Percentiles rank a stretch among this genome's conserved stretches.
These are phyloP conservation scores for Podarcis muralis DNA, from an alignment of 2,113 vertebrate genomes.

Conservation along the genomic window DNA sequence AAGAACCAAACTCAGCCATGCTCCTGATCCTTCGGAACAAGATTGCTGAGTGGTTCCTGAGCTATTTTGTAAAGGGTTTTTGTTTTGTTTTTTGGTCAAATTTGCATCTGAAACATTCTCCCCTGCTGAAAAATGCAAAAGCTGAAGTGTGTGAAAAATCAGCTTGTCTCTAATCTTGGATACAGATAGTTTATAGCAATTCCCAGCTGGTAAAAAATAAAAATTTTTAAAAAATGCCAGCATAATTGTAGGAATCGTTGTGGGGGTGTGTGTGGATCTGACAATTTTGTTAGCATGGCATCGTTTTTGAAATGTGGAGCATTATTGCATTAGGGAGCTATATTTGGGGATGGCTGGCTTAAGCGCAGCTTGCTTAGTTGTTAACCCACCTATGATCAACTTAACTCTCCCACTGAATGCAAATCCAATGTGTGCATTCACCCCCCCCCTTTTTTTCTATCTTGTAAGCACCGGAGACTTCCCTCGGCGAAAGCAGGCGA, in stretches of 20 bases:
- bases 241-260: neutral
- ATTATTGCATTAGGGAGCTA: neutral
- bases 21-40: neutral
- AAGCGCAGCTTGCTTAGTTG: neutral
- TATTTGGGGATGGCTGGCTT: neutral
- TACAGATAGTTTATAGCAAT: neutral
- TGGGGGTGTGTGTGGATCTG: neutral
- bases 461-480: neutral
- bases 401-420: neutral
- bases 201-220: neutral
- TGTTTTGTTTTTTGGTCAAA: neutral
- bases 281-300: neutral
- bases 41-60: neutral
- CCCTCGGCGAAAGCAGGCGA: rapidly evolving
- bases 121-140: neutral
- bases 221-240: no score
- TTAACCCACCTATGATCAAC: neutral
- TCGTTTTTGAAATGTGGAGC: neutral
- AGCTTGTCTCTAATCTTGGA: neutral
- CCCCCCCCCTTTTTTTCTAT: neutral
- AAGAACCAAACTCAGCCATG: neutral
- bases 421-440: neutral
- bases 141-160: neutral
- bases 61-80: no score
- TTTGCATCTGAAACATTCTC: neutral